Percentiles rank a stretch among this genome's conserved stretches.
Conservation (phyloP, 2,797 vertebrate species). For the Liparis tanakae region DNA sequence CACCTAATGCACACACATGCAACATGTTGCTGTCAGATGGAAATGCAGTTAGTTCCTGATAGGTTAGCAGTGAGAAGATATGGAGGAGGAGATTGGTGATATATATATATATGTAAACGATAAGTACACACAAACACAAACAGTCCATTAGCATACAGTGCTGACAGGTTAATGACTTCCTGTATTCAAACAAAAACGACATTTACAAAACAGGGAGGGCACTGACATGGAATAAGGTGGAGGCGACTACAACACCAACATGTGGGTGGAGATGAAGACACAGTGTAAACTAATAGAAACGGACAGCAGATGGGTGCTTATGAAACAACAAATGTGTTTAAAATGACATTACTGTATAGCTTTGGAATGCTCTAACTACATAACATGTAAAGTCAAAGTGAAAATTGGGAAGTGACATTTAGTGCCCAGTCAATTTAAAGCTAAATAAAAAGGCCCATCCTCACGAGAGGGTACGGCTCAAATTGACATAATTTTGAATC, state of each 20-base stretch:
- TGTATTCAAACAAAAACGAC: constrained; percentile 56
- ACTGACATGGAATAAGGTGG: constrained; percentile 41
- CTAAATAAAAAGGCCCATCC: constrained; percentile 2
- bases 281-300: constrained; percentile 24
- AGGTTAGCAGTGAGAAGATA: too few relatives aligned
- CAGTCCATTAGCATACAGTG: neutral
- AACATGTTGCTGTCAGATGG: too few relatives aligned
- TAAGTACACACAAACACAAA: too few relatives aligned
- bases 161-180: constrained; percentile 38
- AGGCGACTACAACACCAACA: constrained; percentile 24
- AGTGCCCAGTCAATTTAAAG: constrained; percentile 1
- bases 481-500: neutral
- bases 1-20: too few relatives aligned
- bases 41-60: too few relatives aligned
- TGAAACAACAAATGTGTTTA: neutral
- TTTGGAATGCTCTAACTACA: constrained; percentile 2
- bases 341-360: neutral
- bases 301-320: neutral
- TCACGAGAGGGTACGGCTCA: neutral
- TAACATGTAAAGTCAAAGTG: neutral
- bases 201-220: constrained; percentile 46
- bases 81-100: too few relatives aligned
- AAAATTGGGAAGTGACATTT: neutral
- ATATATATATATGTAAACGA: too few relatives aligned
- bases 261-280: constrained; percentile 26